phyloP scores from a whole-genome alignment of 2,888 invertebrate genomes.

The Brachyptera risi region DNA sequence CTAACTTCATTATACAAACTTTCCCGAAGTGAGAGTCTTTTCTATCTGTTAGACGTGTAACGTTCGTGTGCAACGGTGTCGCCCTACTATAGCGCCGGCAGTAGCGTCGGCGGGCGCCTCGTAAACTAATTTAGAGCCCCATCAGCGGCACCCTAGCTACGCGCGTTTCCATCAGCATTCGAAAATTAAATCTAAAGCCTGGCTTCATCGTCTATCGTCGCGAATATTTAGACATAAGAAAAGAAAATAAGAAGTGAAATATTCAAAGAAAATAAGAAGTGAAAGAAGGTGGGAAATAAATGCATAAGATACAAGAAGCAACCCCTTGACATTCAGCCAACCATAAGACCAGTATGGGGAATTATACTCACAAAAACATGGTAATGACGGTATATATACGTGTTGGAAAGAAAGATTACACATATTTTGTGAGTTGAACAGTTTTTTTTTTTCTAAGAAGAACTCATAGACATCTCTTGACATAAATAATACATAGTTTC shows the following conservation, averaged over 20 bases:
- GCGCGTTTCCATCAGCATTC: constrained; percentile 26
- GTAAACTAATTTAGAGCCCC: constrained; percentile 29
- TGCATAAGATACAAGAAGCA: too few relatives aligned
- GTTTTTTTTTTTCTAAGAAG: too few relatives aligned
- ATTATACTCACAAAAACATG: too few relatives aligned
- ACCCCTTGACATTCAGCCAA: background rate
- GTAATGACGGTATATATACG: too few relatives aligned
- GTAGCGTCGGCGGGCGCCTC: constrained; percentile 17
- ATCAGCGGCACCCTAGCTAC: constrained; percentile 21
- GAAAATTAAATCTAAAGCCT: constrained; percentile 27
- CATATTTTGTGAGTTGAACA: too few relatives aligned
- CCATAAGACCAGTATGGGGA: background rate
- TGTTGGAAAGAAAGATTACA: too few relatives aligned
- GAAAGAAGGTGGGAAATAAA: constrained; percentile 11
- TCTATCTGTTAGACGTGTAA: constrained; percentile 4
- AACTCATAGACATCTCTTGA: too few relatives aligned
- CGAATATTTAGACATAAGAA: constrained; percentile 14
- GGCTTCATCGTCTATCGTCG: constrained; percentile 12
- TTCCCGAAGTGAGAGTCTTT: constrained; percentile 3
- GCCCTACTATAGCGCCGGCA: constrained; percentile 6
- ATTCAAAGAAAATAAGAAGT: constrained; percentile 3
- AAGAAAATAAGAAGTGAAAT: constrained; percentile 1
- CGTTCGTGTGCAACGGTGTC: background rate
- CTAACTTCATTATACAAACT: constrained; percentile 10
- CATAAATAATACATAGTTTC: too few relatives aligned